A percentile compares a stretch with the other conserved stretches of the same genome.
Conservation (phyloP, 2,888 invertebrate genomes). For the Leptinotarsa juncta region DNA sequence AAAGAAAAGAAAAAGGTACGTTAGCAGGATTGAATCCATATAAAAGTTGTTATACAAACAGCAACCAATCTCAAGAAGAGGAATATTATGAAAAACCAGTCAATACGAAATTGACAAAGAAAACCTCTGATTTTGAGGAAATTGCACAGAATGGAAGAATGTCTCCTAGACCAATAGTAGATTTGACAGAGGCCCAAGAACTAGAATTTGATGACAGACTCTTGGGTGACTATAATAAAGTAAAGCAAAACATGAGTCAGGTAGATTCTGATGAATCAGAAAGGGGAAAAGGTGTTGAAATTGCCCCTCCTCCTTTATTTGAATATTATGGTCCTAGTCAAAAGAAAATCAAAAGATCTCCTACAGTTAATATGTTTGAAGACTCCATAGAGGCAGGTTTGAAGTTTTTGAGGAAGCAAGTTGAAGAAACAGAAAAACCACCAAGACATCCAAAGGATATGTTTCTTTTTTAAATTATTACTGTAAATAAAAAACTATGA, state of each 20-base stretch:
- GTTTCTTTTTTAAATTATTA: slow-evolving; percentile 34
- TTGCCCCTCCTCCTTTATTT: slow-evolving; percentile 75
- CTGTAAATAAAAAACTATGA: not conserved
- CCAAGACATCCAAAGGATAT: slow-evolving; percentile 37
- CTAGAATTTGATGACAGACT: slow-evolving; percentile 45
- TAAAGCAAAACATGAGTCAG: slow-evolving; percentile 24
- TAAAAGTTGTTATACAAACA: not conserved
- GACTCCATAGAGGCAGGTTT: slow-evolving; percentile 70
- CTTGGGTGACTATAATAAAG: slow-evolving; percentile 43
- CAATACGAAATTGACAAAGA: slow-evolving; percentile 46
- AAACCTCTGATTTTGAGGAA: slow-evolving; percentile 29
- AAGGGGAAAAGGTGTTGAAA: slow-evolving; percentile 66
- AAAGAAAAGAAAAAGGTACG: not conserved
- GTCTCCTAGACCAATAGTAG: slow-evolving; percentile 51
- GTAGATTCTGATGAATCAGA: slow-evolving; percentile 24
- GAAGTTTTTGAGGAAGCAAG: slow-evolving; percentile 68
- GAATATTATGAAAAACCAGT: slow-evolving; percentile 31
- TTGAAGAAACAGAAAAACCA: slow-evolving; percentile 64
- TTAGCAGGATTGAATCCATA: slow-evolving; percentile 10
- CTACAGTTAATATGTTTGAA: slow-evolving; percentile 59
- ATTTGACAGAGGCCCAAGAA: slow-evolving; percentile 51
- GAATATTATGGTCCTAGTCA: slow-evolving; percentile 72
- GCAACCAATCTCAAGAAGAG: not conserved
- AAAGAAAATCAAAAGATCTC: slow-evolving; percentile 44
- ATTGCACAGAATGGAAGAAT: slow-evolving; percentile 39